phyloP scores from a whole-genome alignment of 2,113 vertebrate species.

The Perca flavescens region DNA sequence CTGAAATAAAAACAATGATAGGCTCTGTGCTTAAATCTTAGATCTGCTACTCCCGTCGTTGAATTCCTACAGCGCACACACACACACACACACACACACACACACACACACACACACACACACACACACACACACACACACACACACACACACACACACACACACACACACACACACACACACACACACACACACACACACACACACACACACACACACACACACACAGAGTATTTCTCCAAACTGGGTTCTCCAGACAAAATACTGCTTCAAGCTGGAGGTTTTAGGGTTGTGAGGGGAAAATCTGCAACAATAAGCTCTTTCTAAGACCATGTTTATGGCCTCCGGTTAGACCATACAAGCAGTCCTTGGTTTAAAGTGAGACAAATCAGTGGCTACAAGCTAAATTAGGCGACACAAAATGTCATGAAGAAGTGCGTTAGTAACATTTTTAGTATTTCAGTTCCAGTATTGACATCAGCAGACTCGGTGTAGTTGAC shows the following conservation, averaged over 20 bases:
- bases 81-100: conserved; percentile 14
- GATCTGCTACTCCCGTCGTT: conserved; percentile 32
- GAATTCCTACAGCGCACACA: conserved; percentile 45
- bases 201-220: too few species aligned
- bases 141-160: too few species aligned
- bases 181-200: too few species aligned
- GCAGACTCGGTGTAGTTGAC: not conserved
- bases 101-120: too few species aligned
- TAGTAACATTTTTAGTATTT: not conserved
- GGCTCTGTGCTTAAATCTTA: conserved; percentile 66
- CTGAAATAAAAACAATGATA: conserved; percentile 68
- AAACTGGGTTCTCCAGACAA: conserved; percentile 59
- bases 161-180: too few species aligned
- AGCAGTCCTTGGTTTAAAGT: conserved; percentile 45
- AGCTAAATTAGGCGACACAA: conserved; percentile 39
- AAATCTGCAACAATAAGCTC: conserved; percentile 73
- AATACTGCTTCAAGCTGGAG: conserved; percentile 58
- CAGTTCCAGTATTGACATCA: not conserved
- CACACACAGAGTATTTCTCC: conserved; percentile 46
- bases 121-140: too few species aligned
- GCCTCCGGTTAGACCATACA: conserved; percentile 28
- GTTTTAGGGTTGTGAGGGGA: conserved; percentile 51
- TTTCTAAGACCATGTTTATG: conserved; percentile 65
- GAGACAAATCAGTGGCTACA: conserved; percentile 42
- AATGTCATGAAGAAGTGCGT: not conserved